Percentiles rank a stretch among this genome's conserved stretches.
phyloP scores from a whole-genome alignment of 2,113 vertebrate species.

The Tupaia tana region DNA sequence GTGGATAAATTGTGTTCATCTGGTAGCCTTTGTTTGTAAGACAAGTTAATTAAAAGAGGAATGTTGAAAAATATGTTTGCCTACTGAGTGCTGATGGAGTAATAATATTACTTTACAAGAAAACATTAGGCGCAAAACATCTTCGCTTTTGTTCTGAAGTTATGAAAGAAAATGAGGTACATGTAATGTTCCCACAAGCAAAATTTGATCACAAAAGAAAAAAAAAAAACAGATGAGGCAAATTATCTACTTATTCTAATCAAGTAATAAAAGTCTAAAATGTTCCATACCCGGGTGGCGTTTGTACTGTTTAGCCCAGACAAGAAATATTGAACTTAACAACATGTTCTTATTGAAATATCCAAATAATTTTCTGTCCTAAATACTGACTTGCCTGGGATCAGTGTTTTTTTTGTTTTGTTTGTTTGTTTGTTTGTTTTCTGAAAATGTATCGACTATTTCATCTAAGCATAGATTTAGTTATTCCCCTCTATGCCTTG shows the following conservation, averaged over 20 bases:
- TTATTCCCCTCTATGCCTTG: background rate
- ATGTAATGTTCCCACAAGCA: slow-evolving; percentile 41
- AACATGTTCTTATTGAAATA: slow-evolving; percentile 51
- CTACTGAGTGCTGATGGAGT: slow-evolving; percentile 79
- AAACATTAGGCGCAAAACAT: slow-evolving; percentile 72
- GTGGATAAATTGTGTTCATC: slow-evolving; percentile 84
- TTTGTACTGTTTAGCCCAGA: background rate
- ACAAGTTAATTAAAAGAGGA: slow-evolving; percentile 87
- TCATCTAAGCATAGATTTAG: background rate
- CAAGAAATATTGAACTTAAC: background rate
- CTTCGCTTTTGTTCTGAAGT: slow-evolving; percentile 74
- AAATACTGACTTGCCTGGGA: background rate
- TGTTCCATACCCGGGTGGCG: background rate
- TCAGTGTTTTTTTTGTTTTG: background rate
- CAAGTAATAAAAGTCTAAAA: slow-evolving; percentile 56
- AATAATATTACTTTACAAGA: slow-evolving; percentile 82
- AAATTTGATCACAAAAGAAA: slow-evolving; percentile 65
- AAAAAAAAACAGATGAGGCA: slow-evolving; percentile 33
- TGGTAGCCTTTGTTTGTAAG: slow-evolving; percentile 84
- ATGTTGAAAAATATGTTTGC: slow-evolving; percentile 85
- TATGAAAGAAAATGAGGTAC: slow-evolving; percentile 70
- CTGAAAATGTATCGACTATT: slow-evolving; percentile 36
- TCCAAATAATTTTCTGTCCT: slow-evolving; percentile 10
- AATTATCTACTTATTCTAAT: slow-evolving; percentile 64
- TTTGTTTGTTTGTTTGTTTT: background rate